Evolutionary conservation across 2,113 vertebrate species (phyloP).

Genomic region (Laticauda colubrina): DNA sequence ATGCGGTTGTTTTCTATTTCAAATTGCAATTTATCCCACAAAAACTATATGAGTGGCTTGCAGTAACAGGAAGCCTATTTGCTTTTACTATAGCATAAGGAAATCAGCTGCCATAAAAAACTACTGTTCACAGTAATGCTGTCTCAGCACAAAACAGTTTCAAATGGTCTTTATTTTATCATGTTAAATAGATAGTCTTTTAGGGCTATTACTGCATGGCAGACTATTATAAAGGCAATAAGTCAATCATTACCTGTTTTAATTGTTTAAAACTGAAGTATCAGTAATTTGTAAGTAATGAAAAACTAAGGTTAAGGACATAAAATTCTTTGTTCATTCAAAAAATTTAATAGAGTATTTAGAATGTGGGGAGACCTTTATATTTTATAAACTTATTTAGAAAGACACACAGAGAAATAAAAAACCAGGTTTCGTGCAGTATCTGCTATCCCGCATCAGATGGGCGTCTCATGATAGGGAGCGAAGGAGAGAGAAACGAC

Average conservation of each 20-base stretch:
- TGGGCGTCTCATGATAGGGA: too few relatives aligned
- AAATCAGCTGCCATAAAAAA: constrained; percentile 64
- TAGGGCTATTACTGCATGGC: constrained; percentile 56
- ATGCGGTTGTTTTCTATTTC: constrained; percentile 56
- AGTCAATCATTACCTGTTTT: constrained; percentile 65
- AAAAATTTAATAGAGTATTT: constrained; percentile 30
- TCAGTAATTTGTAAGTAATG: constrained; percentile 58
- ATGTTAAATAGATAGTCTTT: constrained; percentile 57
- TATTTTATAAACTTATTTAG: constrained; percentile 29
- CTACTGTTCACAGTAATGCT: constrained; percentile 65
- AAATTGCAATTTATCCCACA: constrained; percentile 54
- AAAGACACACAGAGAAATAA: not conserved
- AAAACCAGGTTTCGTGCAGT: too few relatives aligned
- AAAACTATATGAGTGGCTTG: constrained; percentile 53
- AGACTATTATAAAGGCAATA: constrained; percentile 60
- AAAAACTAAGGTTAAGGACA: constrained; percentile 52
- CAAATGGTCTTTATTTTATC: constrained; percentile 64
- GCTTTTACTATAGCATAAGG: constrained; percentile 63
- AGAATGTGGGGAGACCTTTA: constrained; percentile 16
- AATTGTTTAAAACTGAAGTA: constrained; percentile 64
- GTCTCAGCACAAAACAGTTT: constrained; percentile 62
- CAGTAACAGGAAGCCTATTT: constrained; percentile 69
- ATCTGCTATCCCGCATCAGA: too few relatives aligned
- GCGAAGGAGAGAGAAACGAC: too few relatives aligned
- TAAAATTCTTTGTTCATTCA: constrained; percentile 46